Percentiles rank a stretch among this genome's conserved stretches.
Conservation (phyloP, 2,888 invertebrate genomes). For the Charanyca ferruginea region DNA sequence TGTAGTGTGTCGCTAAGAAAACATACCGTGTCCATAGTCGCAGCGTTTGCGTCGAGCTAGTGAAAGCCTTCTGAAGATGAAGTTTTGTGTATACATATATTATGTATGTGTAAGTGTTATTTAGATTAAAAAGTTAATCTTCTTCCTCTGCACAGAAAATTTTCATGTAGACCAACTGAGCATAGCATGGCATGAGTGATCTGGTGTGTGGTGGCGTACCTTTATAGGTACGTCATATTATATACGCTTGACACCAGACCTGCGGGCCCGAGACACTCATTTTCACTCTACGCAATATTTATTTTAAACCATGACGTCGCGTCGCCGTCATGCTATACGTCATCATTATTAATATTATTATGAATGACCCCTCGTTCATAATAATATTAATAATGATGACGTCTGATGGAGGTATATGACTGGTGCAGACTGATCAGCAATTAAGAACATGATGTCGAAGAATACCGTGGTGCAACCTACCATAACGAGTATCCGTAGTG, state of each 20-base stretch:
- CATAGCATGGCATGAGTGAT: not conserved
- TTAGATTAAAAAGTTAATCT: not conserved
- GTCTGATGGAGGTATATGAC: not conserved
- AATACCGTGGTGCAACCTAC: conserved; percentile 3
- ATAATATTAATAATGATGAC: too few relatives aligned
- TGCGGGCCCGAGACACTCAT: not conserved
- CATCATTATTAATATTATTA: conserved; percentile 40
- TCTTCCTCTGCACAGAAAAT: not conserved
- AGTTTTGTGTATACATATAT: conserved; percentile 1
- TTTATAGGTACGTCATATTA: not conserved
- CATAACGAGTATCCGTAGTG: not conserved
- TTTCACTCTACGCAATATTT: conserved; percentile 32
- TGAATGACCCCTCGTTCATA: too few relatives aligned
- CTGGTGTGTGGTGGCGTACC: too few relatives aligned
- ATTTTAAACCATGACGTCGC: conserved; percentile 46
- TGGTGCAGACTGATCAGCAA: conserved; percentile 16
- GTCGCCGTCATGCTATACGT: not conserved
- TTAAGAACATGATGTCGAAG: not conserved
- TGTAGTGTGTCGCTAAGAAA: not conserved
- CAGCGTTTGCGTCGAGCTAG: not conserved
- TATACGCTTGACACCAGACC: not conserved
- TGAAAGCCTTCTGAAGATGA: conserved; percentile 11
- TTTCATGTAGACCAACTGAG: too few relatives aligned
- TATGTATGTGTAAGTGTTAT: too few relatives aligned
- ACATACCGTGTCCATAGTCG: not conserved